Conservation (phyloP, 2,113 vertebrate species). For the Pelecanus crispus region DNA sequence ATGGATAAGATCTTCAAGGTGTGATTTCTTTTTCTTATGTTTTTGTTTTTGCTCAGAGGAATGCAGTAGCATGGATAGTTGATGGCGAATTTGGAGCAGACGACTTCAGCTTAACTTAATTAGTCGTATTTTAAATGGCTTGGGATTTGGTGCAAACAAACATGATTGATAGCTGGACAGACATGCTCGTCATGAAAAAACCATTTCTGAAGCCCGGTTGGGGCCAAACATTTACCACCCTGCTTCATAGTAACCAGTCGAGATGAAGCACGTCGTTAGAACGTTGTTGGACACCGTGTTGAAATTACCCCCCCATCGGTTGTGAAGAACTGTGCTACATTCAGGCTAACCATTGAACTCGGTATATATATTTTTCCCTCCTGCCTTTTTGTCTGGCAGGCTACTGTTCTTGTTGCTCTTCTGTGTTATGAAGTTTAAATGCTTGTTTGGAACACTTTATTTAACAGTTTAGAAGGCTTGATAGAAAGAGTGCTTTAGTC, state of each 20-base stretch:
- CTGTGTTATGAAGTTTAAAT: slow-evolving; percentile 88
- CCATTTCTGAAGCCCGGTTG: slow-evolving; percentile 81
- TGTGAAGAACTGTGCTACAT: slow-evolving; percentile 86
- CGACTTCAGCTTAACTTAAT: slow-evolving; percentile 85
- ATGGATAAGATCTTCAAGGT: neutral
- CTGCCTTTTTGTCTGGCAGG: slow-evolving; percentile 80
- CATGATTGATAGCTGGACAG: slow-evolving; percentile 85
- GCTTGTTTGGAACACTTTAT: slow-evolving; percentile 91
- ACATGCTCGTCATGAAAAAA: slow-evolving; percentile 84
- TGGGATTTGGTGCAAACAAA: slow-evolving; percentile 85
- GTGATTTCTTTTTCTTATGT: slow-evolving; percentile 54
- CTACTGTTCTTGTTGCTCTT: slow-evolving; percentile 84
- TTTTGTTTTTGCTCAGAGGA: slow-evolving; percentile 77
- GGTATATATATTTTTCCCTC: slow-evolving; percentile 82
- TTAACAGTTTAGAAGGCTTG: slow-evolving; percentile 93
- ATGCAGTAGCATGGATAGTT: slow-evolving; percentile 98
- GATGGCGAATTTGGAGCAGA: slow-evolving; percentile 89
- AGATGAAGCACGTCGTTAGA: slow-evolving; percentile 84
- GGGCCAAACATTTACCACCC: slow-evolving; percentile 85
- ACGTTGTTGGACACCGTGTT: slow-evolving; percentile 82
- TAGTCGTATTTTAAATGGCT: slow-evolving; percentile 88
- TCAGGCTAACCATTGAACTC: slow-evolving; percentile 86
- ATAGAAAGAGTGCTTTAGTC: slow-evolving; percentile 91
- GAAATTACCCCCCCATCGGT: slow-evolving; percentile 80
- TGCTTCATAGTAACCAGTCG: slow-evolving; percentile 86